Conservation (phyloP, 2,113 vertebrate genomes). For the Variabilichromis moorii region DNA sequence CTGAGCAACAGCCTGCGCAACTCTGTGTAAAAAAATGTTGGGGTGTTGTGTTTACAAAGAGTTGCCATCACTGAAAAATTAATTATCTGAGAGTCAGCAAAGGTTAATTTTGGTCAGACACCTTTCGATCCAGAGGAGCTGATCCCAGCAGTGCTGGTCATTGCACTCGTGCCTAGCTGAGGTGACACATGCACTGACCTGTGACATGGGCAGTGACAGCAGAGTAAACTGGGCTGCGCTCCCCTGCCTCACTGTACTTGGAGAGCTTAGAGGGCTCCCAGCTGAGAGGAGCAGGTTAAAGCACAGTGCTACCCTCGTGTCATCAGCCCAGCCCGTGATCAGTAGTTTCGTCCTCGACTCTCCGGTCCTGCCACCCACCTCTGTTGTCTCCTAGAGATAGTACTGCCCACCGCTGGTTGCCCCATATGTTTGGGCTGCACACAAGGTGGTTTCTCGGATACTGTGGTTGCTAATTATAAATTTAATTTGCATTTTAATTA, state of each 20-base stretch:
- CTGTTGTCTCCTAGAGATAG: conserved; percentile 54
- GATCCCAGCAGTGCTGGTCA: conserved; percentile 76
- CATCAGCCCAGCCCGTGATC: conserved; percentile 23
- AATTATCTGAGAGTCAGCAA: conserved; percentile 87
- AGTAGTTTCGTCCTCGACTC: conserved; percentile 26
- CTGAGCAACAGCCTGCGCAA: not conserved
- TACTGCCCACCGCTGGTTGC: conserved; percentile 73
- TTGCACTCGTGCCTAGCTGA: conserved; percentile 73
- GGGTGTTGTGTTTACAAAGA: conserved; percentile 53
- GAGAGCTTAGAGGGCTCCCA: conserved; percentile 39
- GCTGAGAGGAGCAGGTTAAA: conserved; percentile 53
- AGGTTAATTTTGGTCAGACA: conserved; percentile 90
- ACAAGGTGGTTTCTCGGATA: conserved; percentile 97
- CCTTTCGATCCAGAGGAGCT: conserved; percentile 85
- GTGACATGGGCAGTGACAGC: conserved; percentile 84
- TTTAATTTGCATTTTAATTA: conserved; percentile 99
- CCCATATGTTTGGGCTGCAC: conserved; percentile 95
- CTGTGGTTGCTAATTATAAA: conserved; percentile 99
- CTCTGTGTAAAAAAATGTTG: not conserved
- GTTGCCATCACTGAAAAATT: conserved; percentile 85
- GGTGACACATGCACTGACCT: conserved; percentile 82
- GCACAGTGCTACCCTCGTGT: conserved; percentile 12
- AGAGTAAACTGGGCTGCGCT: conserved; percentile 68
- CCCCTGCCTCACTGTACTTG: conserved; percentile 58
- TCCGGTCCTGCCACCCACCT: conserved; percentile 46